A percentile compares a stretch with the other conserved stretches of the same genome.
Evolutionary conservation across 2,113 vertebrate genomes (phyloP).

Genomic region (Butastur rufipennis): DNA sequence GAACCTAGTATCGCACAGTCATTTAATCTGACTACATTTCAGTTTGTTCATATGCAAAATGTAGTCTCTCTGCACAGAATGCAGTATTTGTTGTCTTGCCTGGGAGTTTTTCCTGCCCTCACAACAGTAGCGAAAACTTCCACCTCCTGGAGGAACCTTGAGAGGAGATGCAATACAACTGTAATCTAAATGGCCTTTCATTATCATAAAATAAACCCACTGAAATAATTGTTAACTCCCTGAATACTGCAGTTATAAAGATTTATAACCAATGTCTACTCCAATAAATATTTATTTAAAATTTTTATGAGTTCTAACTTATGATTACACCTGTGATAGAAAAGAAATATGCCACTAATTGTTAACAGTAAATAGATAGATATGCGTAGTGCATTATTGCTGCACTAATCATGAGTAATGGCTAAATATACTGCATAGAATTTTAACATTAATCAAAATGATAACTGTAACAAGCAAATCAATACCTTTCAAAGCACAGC

Average conservation of each 20-base stretch:
- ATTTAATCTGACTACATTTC: background rate
- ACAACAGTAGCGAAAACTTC: background rate
- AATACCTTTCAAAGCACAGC: slow-evolving; percentile 47
- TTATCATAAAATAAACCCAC: slow-evolving; percentile 1
- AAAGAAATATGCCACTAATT: slow-evolving; percentile 13
- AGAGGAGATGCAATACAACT: background rate
- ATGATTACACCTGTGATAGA: background rate
- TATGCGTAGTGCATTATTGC: background rate
- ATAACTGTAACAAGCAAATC: slow-evolving; percentile 67
- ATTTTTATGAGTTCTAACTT: slow-evolving; percentile 20
- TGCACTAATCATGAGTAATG: slow-evolving; percentile 27
- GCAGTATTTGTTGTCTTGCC: background rate
- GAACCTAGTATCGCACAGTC: background rate
- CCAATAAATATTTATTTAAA: slow-evolving; percentile 42
- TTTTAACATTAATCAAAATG: slow-evolving; percentile 71
- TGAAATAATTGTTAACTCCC: slow-evolving; percentile 1
- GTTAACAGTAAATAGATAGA: background rate
- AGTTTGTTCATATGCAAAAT: background rate
- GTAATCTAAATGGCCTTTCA: background rate
- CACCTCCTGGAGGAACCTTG: background rate
- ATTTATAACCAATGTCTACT: slow-evolving; percentile 28
- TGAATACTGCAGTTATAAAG: slow-evolving; percentile 8
- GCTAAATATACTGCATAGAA: slow-evolving; percentile 57
- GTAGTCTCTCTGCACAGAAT: background rate
- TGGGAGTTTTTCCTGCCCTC: background rate